Base-by-base conservation (phyloP, 2,113 vertebrate species). In the Lutjanus erythropterus region DNA sequence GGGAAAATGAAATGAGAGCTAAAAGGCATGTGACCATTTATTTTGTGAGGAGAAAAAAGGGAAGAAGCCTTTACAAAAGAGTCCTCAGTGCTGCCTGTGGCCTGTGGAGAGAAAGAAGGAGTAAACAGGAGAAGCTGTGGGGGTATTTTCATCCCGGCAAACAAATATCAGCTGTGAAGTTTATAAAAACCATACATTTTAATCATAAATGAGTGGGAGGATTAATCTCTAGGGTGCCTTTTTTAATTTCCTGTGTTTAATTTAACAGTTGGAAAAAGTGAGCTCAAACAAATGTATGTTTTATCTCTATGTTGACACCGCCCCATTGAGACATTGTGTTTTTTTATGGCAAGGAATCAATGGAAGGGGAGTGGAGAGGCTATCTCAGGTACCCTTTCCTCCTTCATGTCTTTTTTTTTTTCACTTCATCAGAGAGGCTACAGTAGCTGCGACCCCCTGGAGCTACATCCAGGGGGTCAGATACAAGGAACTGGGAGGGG, bases 381-480 rank as follows among this genome's bases (percentile, higher is more conserved):
- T 31, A 7, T 69, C 42, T 70, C 31, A 70, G 58, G 67, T 88
- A 55, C 2, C 35, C 50, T 49, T 53, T 69, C 39, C 75, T 10
- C 52, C 18, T 21, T 65, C 29, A 37, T 53, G 29, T 61, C 31
- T 77, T 70, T 75, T 60, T 47, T 64, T 27, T 50, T 56, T 49
- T 19, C 62, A 65, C 52, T 55, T 65, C 65, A 56, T 86, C 65
- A 76, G 71, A 76, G 71, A 81, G 72, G 71, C 80, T 77, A 41
- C 33, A 53, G 71, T 61, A 72, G 70, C 78, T 72, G n/a, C 44
- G 68, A 82, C 83, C 70, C 71, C 75, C 58, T 76, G 66, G 49
- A 85, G 78, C 79, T 59, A 52, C 68, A 83, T 91, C 83, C 86
- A 86, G 76, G 77, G 65, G 70, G 69, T 80, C 67, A 88, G 70